These are phyloP conservation scores for Phalacrocorax brasilianus DNA, from an alignment of 2,113 vertebrate species.

Conservation along the genomic window DNA sequence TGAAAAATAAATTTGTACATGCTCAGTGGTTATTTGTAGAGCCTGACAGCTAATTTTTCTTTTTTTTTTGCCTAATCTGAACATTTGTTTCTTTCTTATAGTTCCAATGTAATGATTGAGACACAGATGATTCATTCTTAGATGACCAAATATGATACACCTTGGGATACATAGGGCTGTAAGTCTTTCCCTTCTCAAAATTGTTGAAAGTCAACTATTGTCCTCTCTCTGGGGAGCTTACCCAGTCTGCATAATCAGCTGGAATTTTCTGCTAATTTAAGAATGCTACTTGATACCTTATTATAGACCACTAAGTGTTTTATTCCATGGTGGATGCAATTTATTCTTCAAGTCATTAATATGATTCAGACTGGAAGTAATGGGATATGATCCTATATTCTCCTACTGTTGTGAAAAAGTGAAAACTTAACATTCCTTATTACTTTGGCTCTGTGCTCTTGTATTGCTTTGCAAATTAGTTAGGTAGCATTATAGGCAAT, in stretches of 20 bases:
- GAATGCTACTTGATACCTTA: not conserved
- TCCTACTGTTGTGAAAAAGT: not conserved
- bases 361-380: not conserved
- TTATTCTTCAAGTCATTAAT: not conserved
- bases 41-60: not conserved
- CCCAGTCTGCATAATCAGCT: not conserved
- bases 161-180: rapidly evolving
- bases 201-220: not conserved
- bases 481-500: not conserved
- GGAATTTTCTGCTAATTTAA: not conserved
- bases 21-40: not conserved
- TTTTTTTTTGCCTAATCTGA: not conserved
- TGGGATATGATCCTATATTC: not conserved
- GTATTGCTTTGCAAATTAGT: not conserved
- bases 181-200: not conserved
- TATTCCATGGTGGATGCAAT: not conserved
- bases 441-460: not conserved
- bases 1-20: not conserved
- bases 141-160: not conserved
- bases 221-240: not conserved
- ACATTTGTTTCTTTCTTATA: not conserved
- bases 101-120: not conserved
- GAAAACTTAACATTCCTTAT: not conserved
- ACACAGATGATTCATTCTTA: not conserved
- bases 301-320: not conserved